phyloP scores from a whole-genome alignment of 2,888 invertebrate genomes.

The Platycheirus albimanus region DNA sequence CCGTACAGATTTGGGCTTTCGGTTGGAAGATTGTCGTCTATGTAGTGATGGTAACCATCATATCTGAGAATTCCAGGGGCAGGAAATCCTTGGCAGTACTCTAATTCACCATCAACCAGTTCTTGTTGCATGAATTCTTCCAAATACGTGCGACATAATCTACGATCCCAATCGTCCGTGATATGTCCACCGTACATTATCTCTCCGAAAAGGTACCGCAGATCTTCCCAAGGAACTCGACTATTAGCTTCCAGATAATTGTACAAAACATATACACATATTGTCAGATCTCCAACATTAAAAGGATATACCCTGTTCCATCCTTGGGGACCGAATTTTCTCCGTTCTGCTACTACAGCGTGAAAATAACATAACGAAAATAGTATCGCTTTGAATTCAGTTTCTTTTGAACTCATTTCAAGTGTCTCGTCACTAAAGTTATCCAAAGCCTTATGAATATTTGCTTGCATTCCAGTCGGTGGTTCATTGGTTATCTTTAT shows the following conservation, averaged over 20 bases:
- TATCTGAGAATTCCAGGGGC: conserved; percentile 95
- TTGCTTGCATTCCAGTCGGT: conserved; percentile 96
- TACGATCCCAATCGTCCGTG: conserved; percentile 97
- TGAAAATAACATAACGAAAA: conserved; percentile 97
- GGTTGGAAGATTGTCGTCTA: conserved; percentile 92
- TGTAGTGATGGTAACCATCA: conserved; percentile 92
- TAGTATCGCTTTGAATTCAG: conserved; percentile 94
- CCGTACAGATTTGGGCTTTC: conserved; percentile 96
- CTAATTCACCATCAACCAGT: conserved; percentile 92
- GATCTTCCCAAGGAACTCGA: conserved; percentile 96
- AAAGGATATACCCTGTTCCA: conserved; percentile 88
- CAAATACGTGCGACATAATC: conserved; percentile 92
- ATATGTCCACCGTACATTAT: conserved; percentile 99
- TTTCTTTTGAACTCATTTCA: conserved; percentile 96
- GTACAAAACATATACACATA: conserved; percentile 94
- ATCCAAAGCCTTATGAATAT: conserved; percentile 95
- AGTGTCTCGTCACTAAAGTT: conserved; percentile 96
- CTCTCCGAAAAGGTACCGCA: conserved; percentile 96
- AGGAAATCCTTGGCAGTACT: conserved; percentile 91
- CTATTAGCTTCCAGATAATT: conserved; percentile 95
- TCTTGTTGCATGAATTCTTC: conserved; percentile 94
- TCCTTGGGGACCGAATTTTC: conserved; percentile 88
- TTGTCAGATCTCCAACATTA: conserved; percentile 94
- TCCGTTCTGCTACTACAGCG: conserved; percentile 94
- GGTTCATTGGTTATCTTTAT: conserved; percentile 98